Conservation (phyloP, 2,797 vertebrate genomes). For the Micrastur ruficollis region DNA sequence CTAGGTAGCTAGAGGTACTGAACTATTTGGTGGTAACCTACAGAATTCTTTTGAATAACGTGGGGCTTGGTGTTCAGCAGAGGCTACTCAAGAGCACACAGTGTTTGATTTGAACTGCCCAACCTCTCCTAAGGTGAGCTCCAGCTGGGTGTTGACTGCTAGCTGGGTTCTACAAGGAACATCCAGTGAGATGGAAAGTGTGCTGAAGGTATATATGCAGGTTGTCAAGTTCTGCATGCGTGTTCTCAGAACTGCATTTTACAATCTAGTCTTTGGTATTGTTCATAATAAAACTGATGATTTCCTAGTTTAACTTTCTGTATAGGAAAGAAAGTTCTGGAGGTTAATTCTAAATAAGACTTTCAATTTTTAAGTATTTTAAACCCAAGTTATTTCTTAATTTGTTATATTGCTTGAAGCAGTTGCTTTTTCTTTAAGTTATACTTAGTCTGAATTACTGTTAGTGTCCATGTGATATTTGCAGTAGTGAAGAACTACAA, state of each 20-base stretch:
- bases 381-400: neutral
- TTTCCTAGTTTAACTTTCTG: neutral
- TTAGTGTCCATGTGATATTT: constrained; percentile 22
- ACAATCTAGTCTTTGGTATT: neutral
- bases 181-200: neutral
- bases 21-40: neutral
- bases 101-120: neutral
- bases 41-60: neutral
- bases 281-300: neutral
- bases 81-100: neutral
- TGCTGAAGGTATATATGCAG: neutral
- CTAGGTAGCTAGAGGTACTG: neutral
- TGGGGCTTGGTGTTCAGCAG: neutral
- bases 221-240: neutral
- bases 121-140: neutral
- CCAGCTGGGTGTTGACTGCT: neutral
- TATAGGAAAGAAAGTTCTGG: neutral
- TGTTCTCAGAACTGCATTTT: neutral
- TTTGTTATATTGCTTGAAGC: constrained; percentile 6
- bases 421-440: constrained; percentile 9
- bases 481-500: constrained; percentile 42
- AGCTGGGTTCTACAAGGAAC: neutral
- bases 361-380: neutral
- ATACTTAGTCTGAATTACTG: neutral
- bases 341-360: neutral